phyloP scores from a whole-genome alignment of 2,797 vertebrate genomes.

The Pangasius larnaudii region DNA sequence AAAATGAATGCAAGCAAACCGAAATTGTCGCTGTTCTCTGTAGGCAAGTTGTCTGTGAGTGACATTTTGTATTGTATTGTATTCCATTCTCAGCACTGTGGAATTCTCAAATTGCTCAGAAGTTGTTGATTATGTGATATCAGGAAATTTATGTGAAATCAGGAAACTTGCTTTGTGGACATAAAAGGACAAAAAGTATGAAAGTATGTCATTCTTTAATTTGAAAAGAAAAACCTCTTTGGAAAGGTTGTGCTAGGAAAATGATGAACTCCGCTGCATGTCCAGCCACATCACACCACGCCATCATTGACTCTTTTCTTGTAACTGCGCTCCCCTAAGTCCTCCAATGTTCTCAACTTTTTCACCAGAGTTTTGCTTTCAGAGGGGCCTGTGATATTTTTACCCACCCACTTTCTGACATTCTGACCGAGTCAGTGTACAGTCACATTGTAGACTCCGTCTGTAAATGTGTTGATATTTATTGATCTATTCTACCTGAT shows the following conservation, averaged over 20 bases:
- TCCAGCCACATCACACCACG: not conserved
- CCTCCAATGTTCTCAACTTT: not conserved
- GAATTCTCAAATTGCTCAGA: not conserved
- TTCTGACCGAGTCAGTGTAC: not conserved
- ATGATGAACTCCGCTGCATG: not conserved
- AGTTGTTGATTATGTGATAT: not conserved
- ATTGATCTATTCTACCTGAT: not conserved
- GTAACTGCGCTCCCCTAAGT: not conserved
- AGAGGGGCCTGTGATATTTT: not conserved
- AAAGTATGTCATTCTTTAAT: not conserved
- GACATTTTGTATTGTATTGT: too few species aligned
- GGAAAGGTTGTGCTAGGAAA: not conserved
- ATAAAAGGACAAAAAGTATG: not conserved
- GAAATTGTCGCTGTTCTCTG: not conserved
- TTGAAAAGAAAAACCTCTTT: not conserved
- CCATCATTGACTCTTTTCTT: not conserved
- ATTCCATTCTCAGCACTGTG: too few species aligned
- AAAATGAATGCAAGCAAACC: too few species aligned
- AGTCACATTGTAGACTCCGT: not conserved
- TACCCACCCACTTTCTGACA: not conserved
- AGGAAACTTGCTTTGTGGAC: not conserved
- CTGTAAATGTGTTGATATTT: not conserved
- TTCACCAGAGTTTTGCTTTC: not conserved
- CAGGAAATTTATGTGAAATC: not conserved
- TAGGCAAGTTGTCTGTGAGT: not conserved